Percentiles rank a stretch among this genome's conserved stretches.
These are phyloP conservation scores for Onychomys arenicola DNA, from an alignment of 2,797 vertebrate genomes.

Conservation along the genomic window DNA sequence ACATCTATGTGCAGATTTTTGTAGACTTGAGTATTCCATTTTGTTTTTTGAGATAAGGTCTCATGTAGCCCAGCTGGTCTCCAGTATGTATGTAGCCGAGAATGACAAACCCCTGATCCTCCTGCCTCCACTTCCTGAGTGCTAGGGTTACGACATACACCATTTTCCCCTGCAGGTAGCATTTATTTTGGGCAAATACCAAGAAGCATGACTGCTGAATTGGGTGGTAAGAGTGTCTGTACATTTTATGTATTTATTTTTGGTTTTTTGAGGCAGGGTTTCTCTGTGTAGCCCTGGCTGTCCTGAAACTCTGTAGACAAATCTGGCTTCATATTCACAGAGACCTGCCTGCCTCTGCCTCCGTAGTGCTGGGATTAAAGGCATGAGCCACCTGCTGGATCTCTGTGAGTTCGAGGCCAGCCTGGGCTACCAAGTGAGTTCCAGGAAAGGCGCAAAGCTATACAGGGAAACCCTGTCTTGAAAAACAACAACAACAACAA, in stretches of 20 bases:
- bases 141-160: background rate
- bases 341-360: background rate
- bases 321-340: background rate
- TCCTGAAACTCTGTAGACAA: background rate
- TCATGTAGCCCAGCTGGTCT: background rate
- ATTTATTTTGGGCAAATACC: background rate
- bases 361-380: background rate
- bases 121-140: background rate
- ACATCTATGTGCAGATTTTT: conserved; percentile 1
- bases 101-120: background rate
- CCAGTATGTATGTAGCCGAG: background rate
- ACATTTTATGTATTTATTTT: background rate
- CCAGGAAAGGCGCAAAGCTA: too few species aligned
- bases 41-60: background rate
- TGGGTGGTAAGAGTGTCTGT: background rate
- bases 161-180: background rate
- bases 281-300: background rate
- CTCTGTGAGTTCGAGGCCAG: too few species aligned
- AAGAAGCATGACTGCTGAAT: background rate
- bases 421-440: too few species aligned
- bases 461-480: too few species aligned
- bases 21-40: background rate
- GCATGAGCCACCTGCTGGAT: background rate
- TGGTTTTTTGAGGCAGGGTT: background rate
- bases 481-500: too few species aligned